These are phyloP conservation scores for Drosophila villosipedis DNA, from an alignment of 2,888 invertebrate species.

Conservation along the genomic window DNA sequence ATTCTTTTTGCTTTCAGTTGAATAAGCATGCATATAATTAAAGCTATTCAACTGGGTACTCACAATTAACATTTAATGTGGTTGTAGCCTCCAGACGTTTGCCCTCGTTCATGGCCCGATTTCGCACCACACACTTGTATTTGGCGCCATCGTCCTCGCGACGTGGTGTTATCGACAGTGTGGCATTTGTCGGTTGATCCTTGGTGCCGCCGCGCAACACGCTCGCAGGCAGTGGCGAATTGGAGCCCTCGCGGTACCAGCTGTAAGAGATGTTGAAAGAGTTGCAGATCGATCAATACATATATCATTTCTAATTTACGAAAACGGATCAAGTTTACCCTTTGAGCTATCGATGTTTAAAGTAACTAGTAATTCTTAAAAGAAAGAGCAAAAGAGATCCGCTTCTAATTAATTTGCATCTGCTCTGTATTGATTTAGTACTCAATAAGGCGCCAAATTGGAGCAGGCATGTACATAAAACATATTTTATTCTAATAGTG, in stretches of 20 bases:
- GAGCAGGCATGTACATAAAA: background rate
- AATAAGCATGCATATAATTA: too few species aligned
- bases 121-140: conserved; percentile 95
- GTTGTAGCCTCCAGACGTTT: conserved; percentile 92
- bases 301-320: background rate
- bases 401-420: background rate
- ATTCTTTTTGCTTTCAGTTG: background rate
- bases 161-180: conserved; percentile 90
- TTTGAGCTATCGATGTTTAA: background rate
- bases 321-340: background rate
- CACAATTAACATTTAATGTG: conserved; percentile 94
- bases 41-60: conserved; percentile 86
- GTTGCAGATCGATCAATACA: background rate
- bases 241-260: conserved; percentile 93
- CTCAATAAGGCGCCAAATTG: background rate
- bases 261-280: conserved; percentile 80
- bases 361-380: background rate
- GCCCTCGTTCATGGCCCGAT: conserved; percentile 93
- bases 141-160: conserved; percentile 94
- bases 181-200: conserved; percentile 91
- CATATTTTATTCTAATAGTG: background rate
- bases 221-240: conserved; percentile 90
- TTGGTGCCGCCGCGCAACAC: conserved; percentile 90
- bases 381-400: background rate
- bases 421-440: background rate